Percentiles rank a stretch among this genome's conserved stretches.
Conservation (phyloP, 1,140 invertebrate genomes). For the Proctacanthus coquilletti region DNA sequence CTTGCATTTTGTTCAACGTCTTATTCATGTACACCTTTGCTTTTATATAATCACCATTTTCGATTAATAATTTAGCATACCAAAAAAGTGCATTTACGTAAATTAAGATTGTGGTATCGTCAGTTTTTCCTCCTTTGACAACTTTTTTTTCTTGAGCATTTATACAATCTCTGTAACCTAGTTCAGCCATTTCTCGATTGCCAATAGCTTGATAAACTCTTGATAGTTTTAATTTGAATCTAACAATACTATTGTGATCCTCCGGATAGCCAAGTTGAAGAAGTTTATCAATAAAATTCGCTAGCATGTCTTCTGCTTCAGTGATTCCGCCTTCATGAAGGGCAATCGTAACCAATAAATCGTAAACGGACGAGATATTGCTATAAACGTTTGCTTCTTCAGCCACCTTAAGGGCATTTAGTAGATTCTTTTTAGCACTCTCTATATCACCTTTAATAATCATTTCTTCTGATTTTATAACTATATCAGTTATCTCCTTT, state of each 20-base stretch:
- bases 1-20: slow-evolving; percentile 20
- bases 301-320: slow-evolving; percentile 21
- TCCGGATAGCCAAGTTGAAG: slow-evolving; percentile 12
- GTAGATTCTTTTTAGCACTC: background rate
- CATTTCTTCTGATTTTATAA: background rate
- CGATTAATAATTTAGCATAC: slow-evolving; percentile 24
- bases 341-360: slow-evolving; percentile 11
- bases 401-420: background rate
- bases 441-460: background rate
- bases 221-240: slow-evolving; percentile 24
- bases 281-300: slow-evolving; percentile 16
- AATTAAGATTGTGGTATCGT: slow-evolving; percentile 21
- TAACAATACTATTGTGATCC: slow-evolving; percentile 18
- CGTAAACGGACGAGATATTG: background rate
- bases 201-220: slow-evolving; percentile 20
- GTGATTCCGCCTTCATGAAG: slow-evolving; percentile 18
- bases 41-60: slow-evolving; percentile 12
- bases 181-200: slow-evolving; percentile 19
- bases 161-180: slow-evolving; percentile 23
- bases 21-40: slow-evolving; percentile 19
- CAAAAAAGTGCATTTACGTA: slow-evolving; percentile 26
- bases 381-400: background rate
- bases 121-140: slow-evolving; percentile 12
- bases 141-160: slow-evolving; percentile 21
- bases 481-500: background rate